These are phyloP conservation scores for Atractosteus spatula DNA, from an alignment of 2,113 vertebrate species.

Conservation along the genomic window DNA sequence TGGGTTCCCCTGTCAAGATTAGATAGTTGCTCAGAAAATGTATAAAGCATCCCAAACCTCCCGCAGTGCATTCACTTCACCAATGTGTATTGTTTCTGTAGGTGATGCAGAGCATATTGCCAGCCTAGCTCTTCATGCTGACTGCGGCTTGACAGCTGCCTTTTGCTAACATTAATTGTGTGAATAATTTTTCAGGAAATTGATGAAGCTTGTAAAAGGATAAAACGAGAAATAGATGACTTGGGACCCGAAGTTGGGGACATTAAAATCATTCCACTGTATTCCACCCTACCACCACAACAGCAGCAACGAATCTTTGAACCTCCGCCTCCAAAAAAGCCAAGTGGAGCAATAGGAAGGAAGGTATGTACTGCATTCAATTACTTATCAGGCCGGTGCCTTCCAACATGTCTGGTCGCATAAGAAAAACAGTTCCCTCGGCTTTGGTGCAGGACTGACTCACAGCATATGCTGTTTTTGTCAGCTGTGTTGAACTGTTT, in stretches of 20 bases:
- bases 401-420: constrained; percentile 30
- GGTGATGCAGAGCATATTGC: background rate
- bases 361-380: constrained; percentile 68
- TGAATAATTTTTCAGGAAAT: constrained; percentile 78
- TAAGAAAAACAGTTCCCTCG: constrained; percentile 36
- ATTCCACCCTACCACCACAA: constrained; percentile 92
- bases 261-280: constrained; percentile 96
- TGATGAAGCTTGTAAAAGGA: constrained; percentile 95
- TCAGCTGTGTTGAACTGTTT: constrained; percentile 51
- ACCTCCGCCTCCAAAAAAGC: constrained; percentile 90
- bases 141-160: background rate
- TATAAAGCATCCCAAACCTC: background rate
- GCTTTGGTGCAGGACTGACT: constrained; percentile 66
- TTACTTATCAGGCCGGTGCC: constrained; percentile 24
- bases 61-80: background rate
- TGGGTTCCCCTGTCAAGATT: background rate
- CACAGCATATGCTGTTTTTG: constrained; percentile 69
- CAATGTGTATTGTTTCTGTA: background rate
- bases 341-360: constrained; percentile 88
- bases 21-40: background rate
- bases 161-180: constrained; percentile 24
- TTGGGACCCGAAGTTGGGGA: constrained; percentile 92
- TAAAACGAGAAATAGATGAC: constrained; percentile 94
- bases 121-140: background rate
- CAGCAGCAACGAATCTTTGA: constrained; percentile 96